Base-by-base conservation (phyloP, 1,140 invertebrate genomes). In the Protaetia brevitarsis region DNA sequence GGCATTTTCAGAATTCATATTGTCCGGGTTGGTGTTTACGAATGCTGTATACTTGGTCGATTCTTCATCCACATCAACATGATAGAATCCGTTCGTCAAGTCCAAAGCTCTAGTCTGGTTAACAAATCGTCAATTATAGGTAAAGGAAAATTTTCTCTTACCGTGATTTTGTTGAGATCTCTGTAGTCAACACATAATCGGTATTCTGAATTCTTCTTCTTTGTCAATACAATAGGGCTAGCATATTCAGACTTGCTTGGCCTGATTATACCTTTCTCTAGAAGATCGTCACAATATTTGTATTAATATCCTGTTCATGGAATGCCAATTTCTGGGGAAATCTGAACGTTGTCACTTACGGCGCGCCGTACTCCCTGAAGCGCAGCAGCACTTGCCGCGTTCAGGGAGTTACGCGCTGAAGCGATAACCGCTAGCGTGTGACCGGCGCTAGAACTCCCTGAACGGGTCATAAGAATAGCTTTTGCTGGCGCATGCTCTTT, bases 151-250 rank as follows among this genome's bases (percentile, higher is more conserved):
- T 66, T 66, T 34, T 77, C 66, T 68, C 72, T 67, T 30, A 70
- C 36, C 26, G 74, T 72, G 26, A 60, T 66, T 58, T 71, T 71
- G 66, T 84, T 84, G 1, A 84, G 41, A 19, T 51, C 51, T 8
- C 81, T 66, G 66, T 79, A 84, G 67, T 85, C 81, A 0, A 83
- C 68, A 72, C 82, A 85, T 8, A n/a, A n/a, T n/a, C n/a, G 36
- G 5, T 6, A 65, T 2, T 6, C 19, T 34, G 36, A 56, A 63
- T 70, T 30, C 57, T 66, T 70, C 67, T 70, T 68, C 45, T 37
- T 65, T 3, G 37, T 64, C 8, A 73, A 28, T 10, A 69, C 69
- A 1, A 73, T 63, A 4, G 63, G 69, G 37, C 70, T 72, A 5
- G 67, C 62, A 34, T 60, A 71, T 30, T 71, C 67, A 0, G 68